A percentile compares a stretch with the other conserved stretches of the same genome.
These are phyloP conservation scores for Theocolax elegans DNA, from an alignment of 1,140 invertebrate species.

Conservation along the genomic window DNA sequence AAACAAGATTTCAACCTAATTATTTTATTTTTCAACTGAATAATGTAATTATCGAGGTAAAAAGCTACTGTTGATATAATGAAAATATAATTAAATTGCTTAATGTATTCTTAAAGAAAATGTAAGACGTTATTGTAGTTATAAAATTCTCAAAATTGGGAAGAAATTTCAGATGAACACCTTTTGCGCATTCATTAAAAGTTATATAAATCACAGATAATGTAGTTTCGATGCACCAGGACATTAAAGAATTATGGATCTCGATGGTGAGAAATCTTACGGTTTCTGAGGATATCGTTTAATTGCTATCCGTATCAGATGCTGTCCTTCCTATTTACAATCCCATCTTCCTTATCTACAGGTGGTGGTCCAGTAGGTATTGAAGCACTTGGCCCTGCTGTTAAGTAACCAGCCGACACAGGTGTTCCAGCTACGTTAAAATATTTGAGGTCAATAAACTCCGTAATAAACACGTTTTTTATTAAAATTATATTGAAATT, in stretches of 20 bases:
- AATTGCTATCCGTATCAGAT: conserved; percentile 62
- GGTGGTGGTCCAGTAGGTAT: conserved; percentile 84
- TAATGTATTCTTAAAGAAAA: conserved; percentile 1
- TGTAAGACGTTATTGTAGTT: conserved; percentile 31
- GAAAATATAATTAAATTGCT: not conserved
- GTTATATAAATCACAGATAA: conserved; percentile 49
- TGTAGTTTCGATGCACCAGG: conserved; percentile 37
- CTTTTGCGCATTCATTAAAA: conserved; percentile 37
- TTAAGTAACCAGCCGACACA: conserved; percentile 83
- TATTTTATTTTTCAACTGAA: too few species aligned
- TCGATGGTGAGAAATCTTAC: conserved; percentile 14
- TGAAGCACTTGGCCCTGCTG: conserved; percentile 79
- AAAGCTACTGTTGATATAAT: too few species aligned
- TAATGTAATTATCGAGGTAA: too few species aligned
- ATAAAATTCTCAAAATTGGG: conserved; percentile 44
- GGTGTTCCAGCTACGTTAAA: conserved; percentile 71
- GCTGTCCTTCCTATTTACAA: conserved; percentile 61
- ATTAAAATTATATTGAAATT: conserved; percentile 8
- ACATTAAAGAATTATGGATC: conserved; percentile 11
- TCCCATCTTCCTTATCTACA: conserved; percentile 74
- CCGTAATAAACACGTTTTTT: too few species aligned
- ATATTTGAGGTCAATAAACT: conserved; percentile 6
- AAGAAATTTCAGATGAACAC: conserved; percentile 50
- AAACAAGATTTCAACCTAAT: too few species aligned
- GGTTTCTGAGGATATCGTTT: conserved; percentile 34